Base-by-base conservation (phyloP, 2,797 vertebrate genomes). In the Catostomus latipinnis region DNA sequence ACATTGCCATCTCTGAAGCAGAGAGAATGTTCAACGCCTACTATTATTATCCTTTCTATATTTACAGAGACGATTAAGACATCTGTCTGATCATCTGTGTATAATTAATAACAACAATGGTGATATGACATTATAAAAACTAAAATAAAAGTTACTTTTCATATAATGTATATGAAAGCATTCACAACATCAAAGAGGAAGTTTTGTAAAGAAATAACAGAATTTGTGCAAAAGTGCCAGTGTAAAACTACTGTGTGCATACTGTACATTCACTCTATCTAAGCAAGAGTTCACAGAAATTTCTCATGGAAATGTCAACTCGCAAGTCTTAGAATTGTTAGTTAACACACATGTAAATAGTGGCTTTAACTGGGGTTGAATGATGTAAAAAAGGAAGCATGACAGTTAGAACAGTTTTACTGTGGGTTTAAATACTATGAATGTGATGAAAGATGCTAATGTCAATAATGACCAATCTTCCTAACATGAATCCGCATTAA, bases 1-100 rank as follows among this genome's bases (percentile, higher is more conserved):
- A 86, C 72, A 87, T 49, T 61, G 88, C 86, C 92, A 93, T 84
- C 12, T 92, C 87, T 57, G 82, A 48, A 76, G n/a, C 12, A 13
- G 52, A 78, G 18, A 84, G 16, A 12, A 12, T 8, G 34, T 3
- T 2, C 34, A 34, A 34, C 3, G 34, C 34, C 34, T 34, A 34
- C 54, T 12, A 14, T 7, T 18, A 56, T 45, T 7, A 66, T 10
- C 52, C 34, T 45, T 18, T 13, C 71, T 53, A 22, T 49, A 43
- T 11, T 74, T 7, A 69, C 13, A 14, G 46, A 73, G 69, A 45
- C 57, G 70, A 75, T 56, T 10, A 49, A 53, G 16, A 10, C 54
- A 34, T 34, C 34, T 34, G 34, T 34, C 34, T 34, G 34, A 34
- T 34, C 34, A 34, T 34, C 34, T 34, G 34, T 34, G 34, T 2